These are phyloP conservation scores for Synchiropus splendidus DNA, from an alignment of 2,113 vertebrate species.

Conservation along the genomic window DNA sequence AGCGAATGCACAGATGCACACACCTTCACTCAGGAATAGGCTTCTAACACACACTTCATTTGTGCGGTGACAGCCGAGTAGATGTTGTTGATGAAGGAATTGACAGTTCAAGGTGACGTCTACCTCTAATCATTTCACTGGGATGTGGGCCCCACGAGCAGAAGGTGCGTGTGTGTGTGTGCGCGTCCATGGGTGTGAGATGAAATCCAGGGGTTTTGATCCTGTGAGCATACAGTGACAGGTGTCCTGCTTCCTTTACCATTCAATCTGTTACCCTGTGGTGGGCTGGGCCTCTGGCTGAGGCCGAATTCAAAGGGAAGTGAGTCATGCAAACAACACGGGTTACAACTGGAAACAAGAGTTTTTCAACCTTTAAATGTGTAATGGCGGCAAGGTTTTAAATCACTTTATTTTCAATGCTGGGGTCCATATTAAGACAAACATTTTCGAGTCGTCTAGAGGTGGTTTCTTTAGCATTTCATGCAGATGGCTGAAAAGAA, in stretches of 20 bases:
- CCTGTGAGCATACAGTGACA: too few species aligned
- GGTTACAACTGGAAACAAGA: too few species aligned
- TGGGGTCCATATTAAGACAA: too few species aligned
- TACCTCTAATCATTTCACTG: constrained; percentile 33
- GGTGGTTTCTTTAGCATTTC: too few species aligned
- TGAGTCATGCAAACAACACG: too few species aligned
- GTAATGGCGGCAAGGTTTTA: too few species aligned
- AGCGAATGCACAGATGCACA: constrained; percentile 6
- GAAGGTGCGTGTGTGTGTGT: constrained; percentile 12
- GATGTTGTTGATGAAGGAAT: constrained; percentile 40
- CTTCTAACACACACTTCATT: constrained; percentile 36
- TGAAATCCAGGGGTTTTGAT: too few species aligned
- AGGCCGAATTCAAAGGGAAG: constrained; percentile 28
- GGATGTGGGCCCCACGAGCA: constrained; percentile 21
- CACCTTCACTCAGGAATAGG: constrained; percentile 4
- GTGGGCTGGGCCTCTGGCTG: constrained; percentile 42
- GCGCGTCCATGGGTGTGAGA: not conserved
- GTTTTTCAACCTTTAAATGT: too few species aligned
- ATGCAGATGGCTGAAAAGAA: too few species aligned
- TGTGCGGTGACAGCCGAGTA: constrained; percentile 43
- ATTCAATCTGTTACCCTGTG: constrained; percentile 65
- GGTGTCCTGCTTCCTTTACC: constrained; percentile 62
- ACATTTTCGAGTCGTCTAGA: too few species aligned
- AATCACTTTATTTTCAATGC: too few species aligned
- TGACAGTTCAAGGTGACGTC: constrained; percentile 57